Percentiles rank a stretch among this genome's conserved stretches.
Evolutionary conservation across 2,113 vertebrate species (phyloP).

Genomic region (Oncorhynchus gorbuscha): DNA sequence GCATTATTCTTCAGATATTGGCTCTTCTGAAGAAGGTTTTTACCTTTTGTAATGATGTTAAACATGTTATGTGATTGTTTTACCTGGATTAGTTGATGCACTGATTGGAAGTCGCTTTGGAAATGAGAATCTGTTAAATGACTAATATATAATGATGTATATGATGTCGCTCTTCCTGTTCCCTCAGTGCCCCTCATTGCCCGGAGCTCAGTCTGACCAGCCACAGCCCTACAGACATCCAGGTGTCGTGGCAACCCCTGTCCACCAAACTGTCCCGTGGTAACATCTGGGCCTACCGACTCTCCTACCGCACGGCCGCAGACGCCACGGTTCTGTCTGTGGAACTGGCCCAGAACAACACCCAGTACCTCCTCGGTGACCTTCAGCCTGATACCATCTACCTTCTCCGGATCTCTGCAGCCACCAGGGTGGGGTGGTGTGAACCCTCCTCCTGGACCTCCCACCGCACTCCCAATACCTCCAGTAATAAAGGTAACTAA

Average conservation of each 20-base stretch:
- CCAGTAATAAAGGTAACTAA: conserved; percentile 81
- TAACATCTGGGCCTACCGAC: conserved; percentile 81
- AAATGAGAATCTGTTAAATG: not conserved
- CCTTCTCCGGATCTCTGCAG: conserved; percentile 87
- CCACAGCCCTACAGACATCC: conserved; percentile 87
- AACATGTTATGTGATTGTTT: no score
- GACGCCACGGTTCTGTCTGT: conserved; percentile 80
- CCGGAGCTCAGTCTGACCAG: conserved; percentile 92
- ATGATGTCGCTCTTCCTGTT: conserved; percentile 8
- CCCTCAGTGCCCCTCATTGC: conserved; percentile 88
- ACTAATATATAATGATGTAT: not conserved
- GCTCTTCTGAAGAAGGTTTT: no score
- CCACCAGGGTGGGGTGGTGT: conserved; percentile 90
- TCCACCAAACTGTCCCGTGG: conserved; percentile 85
- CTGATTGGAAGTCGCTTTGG: not conserved
- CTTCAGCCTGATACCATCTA: conserved; percentile 89
- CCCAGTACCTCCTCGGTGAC: conserved; percentile 79
- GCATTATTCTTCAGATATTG: no score
- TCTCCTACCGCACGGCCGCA: conserved; percentile 85
- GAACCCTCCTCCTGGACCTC: conserved; percentile 93
- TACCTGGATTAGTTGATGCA: not conserved
- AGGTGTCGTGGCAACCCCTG: conserved; percentile 90
- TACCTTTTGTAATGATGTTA: no score
- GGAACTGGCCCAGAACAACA: conserved; percentile 79
- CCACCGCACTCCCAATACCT: conserved; percentile 90